Percentiles rank a stretch among this genome's conserved stretches.
phyloP scores from a whole-genome alignment of 30 jellyfish, hydroid and myxozoan species.

The Hydractinia echinata region DNA sequence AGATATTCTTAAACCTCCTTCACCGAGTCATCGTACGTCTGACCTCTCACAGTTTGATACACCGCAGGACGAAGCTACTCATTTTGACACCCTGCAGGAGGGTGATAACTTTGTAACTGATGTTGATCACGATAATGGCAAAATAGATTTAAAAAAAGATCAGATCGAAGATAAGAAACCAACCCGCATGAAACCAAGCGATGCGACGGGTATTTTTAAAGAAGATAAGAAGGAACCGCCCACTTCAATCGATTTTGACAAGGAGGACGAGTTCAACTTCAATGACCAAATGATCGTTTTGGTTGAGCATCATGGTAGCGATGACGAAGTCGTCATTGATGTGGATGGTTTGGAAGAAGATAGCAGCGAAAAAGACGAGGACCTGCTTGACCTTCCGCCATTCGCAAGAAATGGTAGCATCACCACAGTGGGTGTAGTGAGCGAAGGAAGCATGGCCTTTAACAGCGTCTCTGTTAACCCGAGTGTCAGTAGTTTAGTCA shows the following conservation, averaged over 20 bases:
- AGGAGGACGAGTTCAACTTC: constrained; percentile 27
- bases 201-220: not conserved
- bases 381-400: constrained; percentile 44
- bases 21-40: constrained; percentile 3
- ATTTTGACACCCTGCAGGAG: not conserved
- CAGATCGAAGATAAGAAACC: not conserved
- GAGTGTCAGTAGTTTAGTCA: constrained; percentile 58
- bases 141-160: not conserved
- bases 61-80: constrained; percentile 10
- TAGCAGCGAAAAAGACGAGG: constrained; percentile 28
- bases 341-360: constrained; percentile 12
- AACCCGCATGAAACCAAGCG: constrained; percentile 3
- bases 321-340: constrained; percentile 44
- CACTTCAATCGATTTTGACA: constrained; percentile 11
- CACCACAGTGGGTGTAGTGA: constrained; percentile 55
- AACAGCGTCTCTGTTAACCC: constrained; percentile 55
- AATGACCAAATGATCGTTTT: constrained; percentile 55
- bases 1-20: not conserved
- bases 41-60: constrained; percentile 22
- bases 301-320: constrained; percentile 70
- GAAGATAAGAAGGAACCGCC: not conserved
- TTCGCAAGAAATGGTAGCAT: constrained; percentile 48
- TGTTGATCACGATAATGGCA: not conserved
- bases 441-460: constrained; percentile 64
- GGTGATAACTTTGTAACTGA: constrained; percentile 6